Conservation (phyloP, 2,797 vertebrate species). For the Pagetopsis macropterus region DNA sequence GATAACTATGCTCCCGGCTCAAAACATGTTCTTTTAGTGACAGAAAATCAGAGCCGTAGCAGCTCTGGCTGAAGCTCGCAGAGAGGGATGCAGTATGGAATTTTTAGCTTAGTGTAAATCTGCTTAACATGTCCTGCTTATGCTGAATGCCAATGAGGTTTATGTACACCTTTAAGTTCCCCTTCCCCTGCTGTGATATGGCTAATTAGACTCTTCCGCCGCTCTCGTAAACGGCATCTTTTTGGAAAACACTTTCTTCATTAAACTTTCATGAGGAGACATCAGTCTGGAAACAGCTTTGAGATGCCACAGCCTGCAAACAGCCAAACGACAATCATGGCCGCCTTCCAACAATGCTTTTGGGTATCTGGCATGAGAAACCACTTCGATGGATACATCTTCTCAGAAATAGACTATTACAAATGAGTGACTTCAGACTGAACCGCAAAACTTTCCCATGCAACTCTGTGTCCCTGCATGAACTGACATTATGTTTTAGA, state of each 20-base stretch:
- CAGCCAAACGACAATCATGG: constrained; percentile 85
- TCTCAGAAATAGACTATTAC: constrained; percentile 69
- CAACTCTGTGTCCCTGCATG: constrained; percentile 68
- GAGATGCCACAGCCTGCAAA: constrained; percentile 78
- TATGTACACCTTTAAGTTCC: constrained; percentile 74
- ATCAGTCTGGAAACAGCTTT: constrained; percentile 84
- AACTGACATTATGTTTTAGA: constrained; percentile 51
- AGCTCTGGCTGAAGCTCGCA: constrained; percentile 39
- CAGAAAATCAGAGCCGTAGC: constrained; percentile 53
- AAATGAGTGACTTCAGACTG: constrained; percentile 73
- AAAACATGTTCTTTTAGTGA: constrained; percentile 46
- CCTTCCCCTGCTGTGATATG: constrained; percentile 81
- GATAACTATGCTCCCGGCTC: constrained; percentile 58
- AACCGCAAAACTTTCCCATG: constrained; percentile 67
- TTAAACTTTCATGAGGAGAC: constrained; percentile 90
- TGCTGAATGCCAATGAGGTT: constrained; percentile 78
- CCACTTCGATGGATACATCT: constrained; percentile 76
- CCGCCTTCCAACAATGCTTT: constrained; percentile 87
- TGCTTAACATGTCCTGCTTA: constrained; percentile 63
- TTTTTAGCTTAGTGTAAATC: constrained; percentile 49
- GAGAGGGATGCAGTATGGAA: constrained; percentile 34
- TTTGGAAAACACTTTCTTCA: constrained; percentile 82
- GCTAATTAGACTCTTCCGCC: constrained; percentile 79
- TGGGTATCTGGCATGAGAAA: constrained; percentile 89
- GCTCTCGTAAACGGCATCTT: constrained; percentile 75